phyloP scores from a whole-genome alignment of 2,113 vertebrate species.

The Scomber scombrus region DNA sequence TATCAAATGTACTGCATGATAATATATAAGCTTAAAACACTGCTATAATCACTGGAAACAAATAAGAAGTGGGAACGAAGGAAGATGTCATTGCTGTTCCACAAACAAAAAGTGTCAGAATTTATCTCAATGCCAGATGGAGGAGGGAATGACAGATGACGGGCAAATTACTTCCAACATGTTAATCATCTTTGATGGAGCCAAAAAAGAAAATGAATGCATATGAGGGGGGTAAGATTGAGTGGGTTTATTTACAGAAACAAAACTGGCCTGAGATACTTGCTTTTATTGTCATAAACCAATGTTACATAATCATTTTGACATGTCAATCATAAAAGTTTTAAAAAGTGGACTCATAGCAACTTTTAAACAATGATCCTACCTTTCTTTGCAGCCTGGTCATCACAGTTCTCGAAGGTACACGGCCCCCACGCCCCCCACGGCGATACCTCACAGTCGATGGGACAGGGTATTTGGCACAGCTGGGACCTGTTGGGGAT shows the following conservation, averaged over 20 bases:
- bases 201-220: neutral
- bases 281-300: neutral
- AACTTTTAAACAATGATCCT: constrained; percentile 6
- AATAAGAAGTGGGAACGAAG: neutral
- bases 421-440: constrained; percentile 98
- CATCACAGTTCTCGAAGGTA: constrained; percentile 95
- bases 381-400: constrained; percentile 95
- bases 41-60: neutral
- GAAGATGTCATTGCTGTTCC: constrained; percentile 9
- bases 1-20: neutral
- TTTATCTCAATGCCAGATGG: constrained; percentile 3
- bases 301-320: neutral
- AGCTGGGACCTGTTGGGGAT: constrained; percentile 92
- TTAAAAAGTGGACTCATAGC: neutral
- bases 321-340: neutral
- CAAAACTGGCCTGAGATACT: neutral
- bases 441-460: constrained; percentile 92
- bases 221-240: no score
- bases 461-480: constrained; percentile 93
- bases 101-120: constrained; percentile 3
- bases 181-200: neutral
- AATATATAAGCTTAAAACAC: neutral
- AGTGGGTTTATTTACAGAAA: neutral
- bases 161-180: constrained; percentile 12
- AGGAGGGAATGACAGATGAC: neutral